phyloP scores from a whole-genome alignment of 2,888 invertebrate genomes.

The Diabrotica balteata region DNA sequence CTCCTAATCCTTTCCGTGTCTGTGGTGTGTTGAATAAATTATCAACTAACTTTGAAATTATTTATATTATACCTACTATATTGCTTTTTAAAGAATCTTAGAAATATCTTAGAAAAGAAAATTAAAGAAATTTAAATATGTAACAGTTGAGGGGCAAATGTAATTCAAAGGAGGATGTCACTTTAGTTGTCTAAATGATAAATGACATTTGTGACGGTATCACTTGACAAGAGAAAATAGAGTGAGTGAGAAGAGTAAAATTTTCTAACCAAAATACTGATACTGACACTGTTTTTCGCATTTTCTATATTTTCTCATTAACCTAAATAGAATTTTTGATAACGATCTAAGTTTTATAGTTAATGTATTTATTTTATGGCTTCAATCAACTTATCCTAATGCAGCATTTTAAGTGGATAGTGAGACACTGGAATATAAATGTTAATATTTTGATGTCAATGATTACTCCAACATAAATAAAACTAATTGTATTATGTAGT shows the following conservation, averaged over 20 bases:
- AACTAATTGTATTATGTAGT: constrained; percentile 46
- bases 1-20: too few species aligned
- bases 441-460: constrained; percentile 50
- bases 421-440: constrained; percentile 40
- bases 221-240: too few species aligned
- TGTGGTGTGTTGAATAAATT: too few species aligned
- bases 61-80: too few species aligned
- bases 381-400: constrained; percentile 32
- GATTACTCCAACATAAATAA: constrained; percentile 54
- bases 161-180: too few species aligned
- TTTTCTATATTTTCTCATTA: neutral
- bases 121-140: too few species aligned
- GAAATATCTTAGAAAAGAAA: too few species aligned
- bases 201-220: too few species aligned
- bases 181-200: too few species aligned
- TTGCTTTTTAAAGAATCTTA: too few species aligned
- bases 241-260: constrained; percentile 4
- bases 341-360: constrained; percentile 18
- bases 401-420: constrained; percentile 35
- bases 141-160: too few species aligned
- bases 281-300: constrained; percentile 18
- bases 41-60: too few species aligned
- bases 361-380: constrained; percentile 34
- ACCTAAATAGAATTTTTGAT: neutral
- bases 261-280: constrained; percentile 23